Evolutionary conservation across 2,113 vertebrate species (phyloP), one percentile per base, ranked within the genome.

Genomic region (Pelodiscus sinensis): DNA sequence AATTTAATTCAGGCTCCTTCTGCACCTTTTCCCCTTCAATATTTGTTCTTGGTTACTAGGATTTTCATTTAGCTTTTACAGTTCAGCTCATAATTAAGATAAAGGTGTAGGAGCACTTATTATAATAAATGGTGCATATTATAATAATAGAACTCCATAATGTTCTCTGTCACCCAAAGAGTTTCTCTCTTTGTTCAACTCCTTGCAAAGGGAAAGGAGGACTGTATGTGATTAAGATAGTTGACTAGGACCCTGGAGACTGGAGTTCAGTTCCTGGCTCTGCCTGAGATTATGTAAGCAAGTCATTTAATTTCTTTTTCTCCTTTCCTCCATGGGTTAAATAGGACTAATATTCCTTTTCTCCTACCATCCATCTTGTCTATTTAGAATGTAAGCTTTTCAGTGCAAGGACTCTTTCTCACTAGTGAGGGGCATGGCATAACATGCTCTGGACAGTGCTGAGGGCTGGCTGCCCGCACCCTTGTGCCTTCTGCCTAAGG

Each of bases 161-260:
- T 12, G 71, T 13, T 55, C 56, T 2, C 0, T 0, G 0, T 58
- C 55, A 52, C n/a, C 62, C 38, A 79, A 80, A 54, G 38, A 25
- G 18, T 44, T 38, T 44, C 10, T 24, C 22, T 50, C 71, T 68
- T n/a, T 25, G 12, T 44, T 75, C 73, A 84, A 21, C 16, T 89
- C 50, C 0, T 52, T 0, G 71, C 31, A 38, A 58, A 58, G 2
- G 81, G 18, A 44, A 11, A 90, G 31, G 16, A 68, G 81, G 80
- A 88, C 56, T 8, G 35, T 82, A 35, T 31, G 60, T 2, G 1
- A 15, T 50, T 86, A 81, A 88, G 89, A 62, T 55, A 21, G 62
- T 71, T 44, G 4, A 60, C 68, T 11, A 50, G 31, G 77, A 73
- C 87, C 21, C 87, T 85, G 8, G 57, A 77, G 85, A 83, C 31